Evolutionary conservation across 2,113 vertebrate genomes (phyloP), one percentile per base, ranked within the genome.

Genomic region (Machaerirhynchus nigripectus): DNA sequence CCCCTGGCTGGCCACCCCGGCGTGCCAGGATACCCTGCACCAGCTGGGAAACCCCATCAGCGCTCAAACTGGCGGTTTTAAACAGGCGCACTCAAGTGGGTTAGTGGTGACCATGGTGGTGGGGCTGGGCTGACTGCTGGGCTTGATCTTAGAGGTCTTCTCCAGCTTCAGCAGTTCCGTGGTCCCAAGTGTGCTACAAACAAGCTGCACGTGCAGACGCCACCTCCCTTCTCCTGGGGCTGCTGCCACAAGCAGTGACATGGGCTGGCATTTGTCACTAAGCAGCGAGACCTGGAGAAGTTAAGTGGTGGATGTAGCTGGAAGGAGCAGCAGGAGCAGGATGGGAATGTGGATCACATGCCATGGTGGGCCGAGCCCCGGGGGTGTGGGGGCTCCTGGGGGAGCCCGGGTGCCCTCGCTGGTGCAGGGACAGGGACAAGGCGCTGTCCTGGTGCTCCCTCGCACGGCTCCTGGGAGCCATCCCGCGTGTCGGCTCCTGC

Each of bases 261-360:
- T 18, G 23, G 60, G 68, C 68, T 47, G 63, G 9, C 3, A 0
- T 44, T 53, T 49, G 67, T 23, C 27, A 39, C 13, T 33, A 15
- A 76, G n/a, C 42, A 30, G 3, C 59, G 3, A 1, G 15, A 77
- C 24, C n/a, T 6, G 37, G 35, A 73, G 42, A 30, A 68, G 86
- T 12, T 2, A 10, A 19, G 16, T 17, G 49, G n/a, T 46, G 65
- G 42, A 7, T 63, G 37, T 3, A 13, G 70, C 11, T 35, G 35
- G 39, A 30, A 47, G 55, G 70, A 49, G 69, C 59, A 44, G 67
- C 85, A 56, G 57, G 49, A 57, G 52, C 27, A 57, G 86, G 79
- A 18, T 5, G 9, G 13, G 33, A 33, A 4, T 1, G 6, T 12
- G 6, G 26, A 18, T 59, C 19, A 0, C 1, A 0, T 23, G 49